Evolutionary conservation across 2,797 vertebrate genomes (phyloP), one percentile per base, ranked within the genome.

Genomic region (Phrynocephalus vlangalii): DNA sequence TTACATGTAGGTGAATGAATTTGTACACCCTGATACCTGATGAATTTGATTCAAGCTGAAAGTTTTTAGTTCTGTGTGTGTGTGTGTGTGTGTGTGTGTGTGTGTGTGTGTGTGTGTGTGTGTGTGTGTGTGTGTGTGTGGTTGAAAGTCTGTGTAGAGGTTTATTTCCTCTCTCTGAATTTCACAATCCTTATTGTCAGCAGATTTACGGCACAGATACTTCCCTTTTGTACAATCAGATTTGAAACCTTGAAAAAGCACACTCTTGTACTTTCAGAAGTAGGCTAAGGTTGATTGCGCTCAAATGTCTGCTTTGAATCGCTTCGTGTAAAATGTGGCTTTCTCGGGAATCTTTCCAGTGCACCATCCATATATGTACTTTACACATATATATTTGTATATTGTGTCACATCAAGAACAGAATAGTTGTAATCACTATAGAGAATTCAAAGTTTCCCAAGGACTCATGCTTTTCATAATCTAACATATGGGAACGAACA

Each of bases 391-490:
- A n/a, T 0, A 38, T 15, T 13, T 13, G 1, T 77, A 86, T 86
- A 33, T n/a, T 87, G 8, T 52, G 71, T 52, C 80, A 91, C 86
- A 85, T 77, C 44, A 86, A 85, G 16, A 18, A 44, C 18, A 77
- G 52, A 79, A 44, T 44, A 86, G 10, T 1, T 83, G 44, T 5
- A 83, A 79, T 18, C 2, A 79, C 79, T 63, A 82, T 20, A 83
- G 60, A 72, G 24, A 89, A 85, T 2, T 33, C 3, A 24, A 50
- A 66, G 66, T 84, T 2, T 67, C 82, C 77, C 13, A 24, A 8
- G 79, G 30, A 84, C 60, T 38, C 44, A 50, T 4, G 52, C 1
- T 67, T 60, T 8, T 70, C n/a, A 28, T 33, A 82, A 82, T 48
- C 50, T 71, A 77, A 1, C 44, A 3, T 8, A 63, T 10, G 2